Evolutionary conservation across 2,797 vertebrate species (phyloP).

Genomic region (Chromobotia macracanthus): DNA sequence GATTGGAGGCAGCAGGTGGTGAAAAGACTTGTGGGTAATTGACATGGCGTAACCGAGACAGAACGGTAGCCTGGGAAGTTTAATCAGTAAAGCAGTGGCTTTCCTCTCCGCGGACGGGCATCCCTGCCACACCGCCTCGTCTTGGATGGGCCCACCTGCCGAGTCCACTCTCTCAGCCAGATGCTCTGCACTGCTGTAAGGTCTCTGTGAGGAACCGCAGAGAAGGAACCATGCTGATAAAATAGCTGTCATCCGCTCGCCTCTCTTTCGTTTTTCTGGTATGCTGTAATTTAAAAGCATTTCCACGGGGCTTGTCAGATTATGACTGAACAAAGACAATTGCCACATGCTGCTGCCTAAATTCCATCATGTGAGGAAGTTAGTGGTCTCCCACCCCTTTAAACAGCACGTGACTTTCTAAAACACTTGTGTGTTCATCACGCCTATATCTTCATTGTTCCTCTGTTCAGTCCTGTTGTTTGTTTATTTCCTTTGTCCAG

Average conservation of each 20-base stretch:
- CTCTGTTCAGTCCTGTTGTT: background rate
- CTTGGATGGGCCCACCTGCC: constrained; percentile 36
- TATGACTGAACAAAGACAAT: constrained; percentile 33
- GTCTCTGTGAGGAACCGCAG: constrained; percentile 35
- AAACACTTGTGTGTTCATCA: background rate
- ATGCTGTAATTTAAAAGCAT: constrained; percentile 48
- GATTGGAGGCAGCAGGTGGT: constrained; percentile 55
- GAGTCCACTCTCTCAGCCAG: constrained; percentile 41
- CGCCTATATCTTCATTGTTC: background rate
- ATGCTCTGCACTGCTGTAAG: constrained; percentile 46
- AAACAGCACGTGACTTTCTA: background rate
- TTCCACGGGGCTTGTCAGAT: constrained; percentile 26
- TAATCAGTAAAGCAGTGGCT: constrained; percentile 44
- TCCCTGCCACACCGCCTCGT: constrained; percentile 29
- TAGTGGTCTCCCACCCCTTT: background rate
- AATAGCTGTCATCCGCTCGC: constrained; percentile 48
- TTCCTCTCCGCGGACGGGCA: constrained; percentile 28
- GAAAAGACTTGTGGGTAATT: constrained; percentile 55
- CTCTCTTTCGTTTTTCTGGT: constrained; percentile 30
- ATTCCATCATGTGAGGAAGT: constrained; percentile 19
- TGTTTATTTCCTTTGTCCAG: background rate
- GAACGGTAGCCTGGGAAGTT: constrained; percentile 49
- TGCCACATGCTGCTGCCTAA: constrained; percentile 9
- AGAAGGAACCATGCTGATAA: constrained; percentile 38
- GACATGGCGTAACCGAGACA: constrained; percentile 41